Percentiles rank a stretch among this genome's conserved stretches.
Conservation (phyloP, 2,113 vertebrate species). For the Hippocampus abdominalis region DNA sequence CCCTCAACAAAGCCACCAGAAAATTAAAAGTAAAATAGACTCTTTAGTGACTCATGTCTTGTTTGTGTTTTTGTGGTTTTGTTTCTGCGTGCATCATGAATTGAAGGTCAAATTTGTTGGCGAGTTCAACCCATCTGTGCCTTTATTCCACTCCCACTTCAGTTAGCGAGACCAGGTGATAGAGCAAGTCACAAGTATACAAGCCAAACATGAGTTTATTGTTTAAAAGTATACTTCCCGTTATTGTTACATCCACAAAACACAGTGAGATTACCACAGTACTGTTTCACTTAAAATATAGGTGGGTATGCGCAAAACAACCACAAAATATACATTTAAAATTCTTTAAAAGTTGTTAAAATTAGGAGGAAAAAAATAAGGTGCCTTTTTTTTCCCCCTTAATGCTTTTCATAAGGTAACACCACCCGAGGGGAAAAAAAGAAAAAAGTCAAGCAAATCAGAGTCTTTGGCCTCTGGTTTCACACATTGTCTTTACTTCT, state of each 20-base stretch:
- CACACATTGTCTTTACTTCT: constrained; percentile 1
- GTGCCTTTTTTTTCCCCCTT: background rate
- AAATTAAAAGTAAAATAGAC: background rate
- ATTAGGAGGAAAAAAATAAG: background rate
- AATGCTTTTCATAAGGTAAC: background rate
- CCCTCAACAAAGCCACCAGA: background rate
- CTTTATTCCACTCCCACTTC: background rate
- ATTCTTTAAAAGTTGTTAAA: constrained; percentile 17
- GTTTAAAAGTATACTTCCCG: constrained; percentile 1
- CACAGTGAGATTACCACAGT: constrained; percentile 8
- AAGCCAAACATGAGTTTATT: constrained; percentile 10
- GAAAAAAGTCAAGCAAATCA: constrained; percentile 7
- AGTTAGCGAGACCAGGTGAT: background rate
- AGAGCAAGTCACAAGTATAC: background rate
- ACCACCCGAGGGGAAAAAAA: background rate
- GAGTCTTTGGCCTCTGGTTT: constrained; percentile 40
- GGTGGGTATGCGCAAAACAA: constrained; percentile 27
- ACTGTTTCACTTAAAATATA: constrained; percentile 37
- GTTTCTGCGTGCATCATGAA: background rate
- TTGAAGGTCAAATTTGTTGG: background rate
- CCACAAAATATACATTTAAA: constrained; percentile 39
- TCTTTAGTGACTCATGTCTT: background rate
- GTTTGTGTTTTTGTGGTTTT: constrained; percentile 2
- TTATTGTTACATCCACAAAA: constrained; percentile 9
- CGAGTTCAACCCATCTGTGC: background rate